phyloP scores from a whole-genome alignment of 2,888 invertebrate genomes.

The Boloria euphrosyne region DNA sequence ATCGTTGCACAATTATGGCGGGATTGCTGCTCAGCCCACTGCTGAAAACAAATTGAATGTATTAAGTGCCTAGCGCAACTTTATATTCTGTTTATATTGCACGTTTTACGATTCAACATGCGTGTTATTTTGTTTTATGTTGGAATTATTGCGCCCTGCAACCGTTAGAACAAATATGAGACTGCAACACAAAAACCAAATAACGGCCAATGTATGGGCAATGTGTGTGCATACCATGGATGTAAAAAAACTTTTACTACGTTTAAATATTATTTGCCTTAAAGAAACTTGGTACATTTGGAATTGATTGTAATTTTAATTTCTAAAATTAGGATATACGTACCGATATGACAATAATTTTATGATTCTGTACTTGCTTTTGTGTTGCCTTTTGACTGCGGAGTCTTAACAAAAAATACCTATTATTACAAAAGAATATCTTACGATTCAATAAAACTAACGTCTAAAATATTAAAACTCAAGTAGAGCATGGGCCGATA shows the following conservation, averaged over 20 bases:
- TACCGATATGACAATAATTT: too few species aligned
- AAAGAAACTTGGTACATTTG: too few species aligned
- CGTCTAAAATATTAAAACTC: slow-evolving; percentile 67
- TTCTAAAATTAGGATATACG: too few species aligned
- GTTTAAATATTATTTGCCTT: too few species aligned
- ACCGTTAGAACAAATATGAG: slow-evolving; percentile 41
- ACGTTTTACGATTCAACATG: slow-evolving; percentile 62
- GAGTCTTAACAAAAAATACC: slow-evolving; percentile 39
- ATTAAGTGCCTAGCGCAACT: slow-evolving; percentile 57
- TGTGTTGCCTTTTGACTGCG: too few species aligned
- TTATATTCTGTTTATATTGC: slow-evolving; percentile 58
- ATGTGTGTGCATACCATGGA: slow-evolving; percentile 12
- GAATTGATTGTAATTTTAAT: too few species aligned
- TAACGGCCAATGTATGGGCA: slow-evolving; percentile 38
- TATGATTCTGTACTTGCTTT: too few species aligned
- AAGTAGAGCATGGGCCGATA: slow-evolving; percentile 46
- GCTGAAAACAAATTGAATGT: slow-evolving; percentile 72
- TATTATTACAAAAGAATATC: slow-evolving; percentile 40
- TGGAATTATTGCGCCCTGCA: slow-evolving; percentile 50
- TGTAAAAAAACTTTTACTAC: too few species aligned
- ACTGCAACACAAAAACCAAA: slow-evolving; percentile 38
- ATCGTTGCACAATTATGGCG: slow-evolving; percentile 58
- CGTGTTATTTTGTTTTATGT: slow-evolving; percentile 65
- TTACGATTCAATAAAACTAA: slow-evolving; percentile 52
- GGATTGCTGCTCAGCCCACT: slow-evolving; percentile 49